Evolutionary conservation across 1,140 invertebrate species (phyloP).

Genomic region (Tetragnatha versicolor): DNA sequence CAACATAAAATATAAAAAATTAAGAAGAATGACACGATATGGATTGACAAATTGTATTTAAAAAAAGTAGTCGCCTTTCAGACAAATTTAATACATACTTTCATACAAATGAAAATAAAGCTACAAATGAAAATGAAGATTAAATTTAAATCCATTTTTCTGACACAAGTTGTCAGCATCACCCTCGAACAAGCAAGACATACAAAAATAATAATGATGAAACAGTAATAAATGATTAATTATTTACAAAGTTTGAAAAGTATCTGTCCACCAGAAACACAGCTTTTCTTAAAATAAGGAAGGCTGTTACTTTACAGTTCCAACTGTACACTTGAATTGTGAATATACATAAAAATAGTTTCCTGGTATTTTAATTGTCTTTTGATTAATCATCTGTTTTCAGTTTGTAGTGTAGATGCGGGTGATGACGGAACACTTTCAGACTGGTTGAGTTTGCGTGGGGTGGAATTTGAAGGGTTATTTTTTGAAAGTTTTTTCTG

Average conservation of each 20-base stretch:
- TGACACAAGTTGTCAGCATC: too few species aligned
- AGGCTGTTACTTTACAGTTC: not conserved
- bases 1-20: too few species aligned
- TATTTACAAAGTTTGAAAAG: not conserved
- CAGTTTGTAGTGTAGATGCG: not conserved
- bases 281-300: not conserved
- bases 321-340: constrained; percentile 1
- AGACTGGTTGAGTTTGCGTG: not conserved
- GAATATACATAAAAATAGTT: not conserved
- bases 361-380: not conserved
- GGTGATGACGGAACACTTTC: not conserved
- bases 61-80: too few species aligned
- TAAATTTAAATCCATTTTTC: too few species aligned
- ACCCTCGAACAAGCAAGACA: too few species aligned
- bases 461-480: constrained; percentile 59
- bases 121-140: too few species aligned
- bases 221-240: not conserved
- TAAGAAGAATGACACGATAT: too few species aligned
- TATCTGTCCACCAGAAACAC: not conserved
- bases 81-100: too few species aligned
- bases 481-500: constrained; percentile 60
- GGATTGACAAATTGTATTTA: too few species aligned
- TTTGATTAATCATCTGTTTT: constrained; percentile 17
- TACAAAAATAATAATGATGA: not conserved
- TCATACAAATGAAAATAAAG: too few species aligned